Base-by-base conservation (phyloP, 2,888 invertebrate species). In the Digitonthophagus gazella region DNA sequence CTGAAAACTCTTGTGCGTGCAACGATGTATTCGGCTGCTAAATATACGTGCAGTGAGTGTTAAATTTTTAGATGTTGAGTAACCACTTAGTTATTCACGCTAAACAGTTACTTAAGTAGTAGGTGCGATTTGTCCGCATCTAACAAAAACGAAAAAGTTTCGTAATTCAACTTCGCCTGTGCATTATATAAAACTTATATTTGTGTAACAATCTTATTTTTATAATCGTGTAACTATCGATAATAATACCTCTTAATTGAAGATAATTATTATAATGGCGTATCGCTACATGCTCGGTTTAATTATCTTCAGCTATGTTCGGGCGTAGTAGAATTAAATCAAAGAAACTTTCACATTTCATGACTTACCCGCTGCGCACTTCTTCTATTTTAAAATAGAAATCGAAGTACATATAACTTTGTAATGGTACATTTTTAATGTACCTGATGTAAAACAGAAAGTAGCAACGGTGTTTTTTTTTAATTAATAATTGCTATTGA, bases 1-100 rank as follows among this genome's bases (percentile, higher is more conserved):
- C 18, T 61, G 61, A 16, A 61, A 18, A 18, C 18, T 16, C 18
- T 20, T n/a, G 61, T 61, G 18, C 61, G 61, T 61, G 61, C n/a
- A 61, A 20, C 20, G 18, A 61, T 61, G 61, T 61, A 20, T 61
- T 44, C 28, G 2, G 8, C 28, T 6, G 28, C 28, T 11, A 44
- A 44, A 44, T 44, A 44, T 44, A 44, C 28, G 28, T 44, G 28
- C 11, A 44, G 28, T 44, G 28, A 44, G 28, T 44, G 11, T 44
- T 44, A 44, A 44, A 8, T 44, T 44, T 44, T 44, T 44, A 44
- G 28, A 44, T 8, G 8, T 8, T 44, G 28, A 6, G 11, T 44
- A 44, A 44, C 28, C 6, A 2, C 6, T 22, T 44, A 44, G 6
- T 6, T 3, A 44, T 44, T 3, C 28, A 44, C 28, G 6, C 1